These are phyloP conservation scores for Ornithorhynchus anatinus DNA, from an alignment of 2,113 vertebrate genomes.

Conservation along the genomic window DNA sequence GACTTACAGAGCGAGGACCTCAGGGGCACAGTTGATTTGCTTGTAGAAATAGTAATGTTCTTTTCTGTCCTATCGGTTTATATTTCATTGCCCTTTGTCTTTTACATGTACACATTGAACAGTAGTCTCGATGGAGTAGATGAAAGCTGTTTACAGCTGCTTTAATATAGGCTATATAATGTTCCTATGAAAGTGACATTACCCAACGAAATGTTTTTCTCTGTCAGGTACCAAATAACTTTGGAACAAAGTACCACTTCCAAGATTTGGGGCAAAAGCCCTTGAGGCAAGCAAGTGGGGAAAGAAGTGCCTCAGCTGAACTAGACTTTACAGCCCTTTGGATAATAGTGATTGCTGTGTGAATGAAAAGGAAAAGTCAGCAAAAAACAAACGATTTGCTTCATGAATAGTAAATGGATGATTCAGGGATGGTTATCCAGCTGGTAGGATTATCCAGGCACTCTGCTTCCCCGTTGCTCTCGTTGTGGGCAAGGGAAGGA, in stretches of 20 bases:
- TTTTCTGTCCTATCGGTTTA: neutral
- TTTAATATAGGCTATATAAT: constrained; percentile 12
- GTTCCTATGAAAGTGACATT: constrained; percentile 21
- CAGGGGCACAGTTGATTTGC: neutral
- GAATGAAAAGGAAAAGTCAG: neutral
- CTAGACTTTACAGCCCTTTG: neutral
- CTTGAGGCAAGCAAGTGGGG: neutral
- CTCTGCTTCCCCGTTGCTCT: too few relatives aligned
- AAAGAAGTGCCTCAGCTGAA: neutral
- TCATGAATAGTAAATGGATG: neutral
- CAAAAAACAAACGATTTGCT: neutral
- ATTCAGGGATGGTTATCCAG: too few relatives aligned
- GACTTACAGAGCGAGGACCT: neutral
- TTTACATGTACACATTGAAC: neutral
- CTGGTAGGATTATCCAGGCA: too few relatives aligned
- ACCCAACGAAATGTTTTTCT: neutral
- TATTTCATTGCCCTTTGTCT: neutral
- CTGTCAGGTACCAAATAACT: constrained; percentile 18
- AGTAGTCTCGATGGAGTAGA: neutral
- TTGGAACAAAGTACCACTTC: constrained; percentile 14
- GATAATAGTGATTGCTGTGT: neutral
- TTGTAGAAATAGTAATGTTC: neutral
- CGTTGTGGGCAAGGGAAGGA: too few relatives aligned
- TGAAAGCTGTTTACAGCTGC: neutral
- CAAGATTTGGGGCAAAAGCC: constrained; percentile 11